Percentiles rank a stretch among this genome's conserved stretches.
Conservation (phyloP, 2,797 vertebrate species). For the Leptodactylus fallax region DNA sequence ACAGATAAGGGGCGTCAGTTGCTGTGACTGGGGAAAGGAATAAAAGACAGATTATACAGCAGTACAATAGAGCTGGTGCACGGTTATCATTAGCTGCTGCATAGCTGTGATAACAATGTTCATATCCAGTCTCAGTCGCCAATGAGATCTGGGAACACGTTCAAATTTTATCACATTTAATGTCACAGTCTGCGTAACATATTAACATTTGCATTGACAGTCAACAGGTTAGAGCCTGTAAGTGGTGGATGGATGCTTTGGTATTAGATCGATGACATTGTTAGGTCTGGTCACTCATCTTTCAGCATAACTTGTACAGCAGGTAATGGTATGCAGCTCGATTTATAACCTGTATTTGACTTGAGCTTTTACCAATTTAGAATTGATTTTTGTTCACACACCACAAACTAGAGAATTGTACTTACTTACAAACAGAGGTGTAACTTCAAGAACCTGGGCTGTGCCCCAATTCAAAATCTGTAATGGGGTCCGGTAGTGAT, state of each 20-base stretch:
- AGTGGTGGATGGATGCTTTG: background rate
- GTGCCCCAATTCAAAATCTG: no score
- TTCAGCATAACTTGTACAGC: background rate
- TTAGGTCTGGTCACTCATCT: background rate
- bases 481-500: no score
- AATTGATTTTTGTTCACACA: background rate
- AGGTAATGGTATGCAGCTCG: background rate
- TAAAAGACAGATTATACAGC: conserved; percentile 64
- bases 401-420: background rate
- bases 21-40: conserved; percentile 61
- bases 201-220: conserved; percentile 5
- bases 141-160: conserved; percentile 33
- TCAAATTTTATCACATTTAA: conserved; percentile 35
- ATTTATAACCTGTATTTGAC: background rate
- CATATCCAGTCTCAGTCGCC: conserved; percentile 33
- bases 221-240: conserved; percentile 1
- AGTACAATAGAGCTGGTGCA: conserved; percentile 57
- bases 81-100: conserved; percentile 60
- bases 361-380: background rate
- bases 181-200: background rate
- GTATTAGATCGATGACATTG: background rate
- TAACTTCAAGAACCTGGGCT: no score
- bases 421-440: background rate
- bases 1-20: conserved; percentile 65
- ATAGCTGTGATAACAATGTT: conserved; percentile 66